phyloP scores from a whole-genome alignment of 2,113 vertebrate genomes.

The Dendrocopos noguchii region DNA sequence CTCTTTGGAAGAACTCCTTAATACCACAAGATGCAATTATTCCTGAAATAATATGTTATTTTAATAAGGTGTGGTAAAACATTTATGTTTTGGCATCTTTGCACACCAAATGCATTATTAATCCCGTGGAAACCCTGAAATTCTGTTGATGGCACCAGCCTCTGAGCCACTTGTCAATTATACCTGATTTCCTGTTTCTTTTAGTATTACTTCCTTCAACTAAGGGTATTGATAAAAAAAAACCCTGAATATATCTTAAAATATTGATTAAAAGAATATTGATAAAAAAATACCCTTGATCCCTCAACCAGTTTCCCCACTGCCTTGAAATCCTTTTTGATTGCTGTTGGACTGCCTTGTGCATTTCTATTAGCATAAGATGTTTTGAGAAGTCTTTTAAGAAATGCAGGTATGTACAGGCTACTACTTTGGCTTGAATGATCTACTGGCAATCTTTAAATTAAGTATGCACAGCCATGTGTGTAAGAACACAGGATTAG shows the following conservation, averaged over 20 bases:
- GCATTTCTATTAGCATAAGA: not conserved
- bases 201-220: too few species aligned
- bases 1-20: not conserved
- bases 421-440: not conserved
- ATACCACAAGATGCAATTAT: not conserved
- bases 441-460: not conserved
- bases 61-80: not conserved
- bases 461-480: not conserved
- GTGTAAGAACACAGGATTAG: not conserved
- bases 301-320: too few species aligned
- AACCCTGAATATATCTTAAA: too few species aligned
- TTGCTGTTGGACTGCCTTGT: not conserved
- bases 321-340: too few species aligned
- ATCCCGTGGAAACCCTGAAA: not conserved
- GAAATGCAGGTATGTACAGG: not conserved
- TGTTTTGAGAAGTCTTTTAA: not conserved
- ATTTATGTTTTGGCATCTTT: not conserved
- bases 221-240: too few species aligned
- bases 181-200: too few species aligned
- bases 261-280: too few species aligned
- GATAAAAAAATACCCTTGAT: too few species aligned
- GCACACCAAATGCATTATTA: not conserved
- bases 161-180: too few species aligned
- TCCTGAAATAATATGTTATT: not conserved
- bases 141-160: too few species aligned